Evolutionary conservation across 2,888 invertebrate species (phyloP), one percentile per base, ranked within the genome.

Genomic region (Cephonodes hylas): DNA sequence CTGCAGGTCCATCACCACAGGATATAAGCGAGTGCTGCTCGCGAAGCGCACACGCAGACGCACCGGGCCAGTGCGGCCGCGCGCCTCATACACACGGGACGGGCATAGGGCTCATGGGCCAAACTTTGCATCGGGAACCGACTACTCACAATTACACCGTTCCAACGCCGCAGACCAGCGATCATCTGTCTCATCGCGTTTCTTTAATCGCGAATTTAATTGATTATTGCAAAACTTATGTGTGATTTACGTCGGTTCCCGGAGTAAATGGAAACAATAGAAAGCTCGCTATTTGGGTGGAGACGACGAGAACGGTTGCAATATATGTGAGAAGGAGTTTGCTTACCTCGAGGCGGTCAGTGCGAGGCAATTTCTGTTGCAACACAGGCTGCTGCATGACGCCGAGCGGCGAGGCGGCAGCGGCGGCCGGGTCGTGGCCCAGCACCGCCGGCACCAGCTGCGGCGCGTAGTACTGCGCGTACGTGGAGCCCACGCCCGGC

Each of bases 341-440:
- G 79, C 96, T 95, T 95, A 98, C 98, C 98, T 98, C 98, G 93
- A 98, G 95, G 94, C 98, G 95, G 93, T 98, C 98, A 88, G 97
- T 96, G 93, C 98, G 96, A 80, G 97, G 97, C 95, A 98, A 95
- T 94, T 98, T 98, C 94, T 98, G 98, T 93, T 97, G 93, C 96
- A 96, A 88, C 96, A 97, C 93, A 93, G 96, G 89, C 95, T 97
- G 88, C 95, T 96, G 94, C 97, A 97, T 89, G 95, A 97, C 89
- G 95, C 97, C 96, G 77, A 97, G 94, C 73, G 96, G 97, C 83
- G 96, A 96, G 80, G 95, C 96, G 66, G 85, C 94, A 86, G 88
- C 96, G 93, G 76, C 95, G 80, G 96, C 93, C 69, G 96, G 97
- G 93, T 97, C 97, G 75, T 97, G 97, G 68, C 97, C 96, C 93